These are phyloP conservation scores for Phaethornis superciliosus DNA, from an alignment of 2,113 vertebrate genomes.

Conservation along the genomic window DNA sequence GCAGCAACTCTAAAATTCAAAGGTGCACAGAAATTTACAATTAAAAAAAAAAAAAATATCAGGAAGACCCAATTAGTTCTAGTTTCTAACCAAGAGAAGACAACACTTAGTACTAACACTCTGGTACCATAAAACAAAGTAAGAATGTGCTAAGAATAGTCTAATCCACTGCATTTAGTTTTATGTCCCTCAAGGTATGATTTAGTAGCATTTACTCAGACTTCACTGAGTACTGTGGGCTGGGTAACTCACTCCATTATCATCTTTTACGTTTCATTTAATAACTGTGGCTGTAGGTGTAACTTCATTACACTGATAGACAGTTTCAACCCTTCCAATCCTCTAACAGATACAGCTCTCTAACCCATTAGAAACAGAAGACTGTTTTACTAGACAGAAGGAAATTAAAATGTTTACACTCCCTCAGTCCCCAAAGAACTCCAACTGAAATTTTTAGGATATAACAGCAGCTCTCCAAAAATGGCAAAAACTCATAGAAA, in stretches of 20 bases:
- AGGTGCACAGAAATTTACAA: not conserved
- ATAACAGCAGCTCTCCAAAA: not conserved
- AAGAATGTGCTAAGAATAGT: not conserved
- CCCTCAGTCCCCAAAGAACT: not conserved
- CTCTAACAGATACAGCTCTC: not conserved
- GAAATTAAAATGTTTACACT: not conserved
- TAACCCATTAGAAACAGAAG: not conserved
- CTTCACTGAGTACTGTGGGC: not conserved
- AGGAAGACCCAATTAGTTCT: not conserved
- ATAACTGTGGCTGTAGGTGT: not conserved
- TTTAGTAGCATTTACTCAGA: not conserved
- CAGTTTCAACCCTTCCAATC: not conserved
- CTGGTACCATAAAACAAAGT: not conserved
- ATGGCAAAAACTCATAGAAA: not conserved
- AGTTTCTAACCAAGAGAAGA: not conserved
- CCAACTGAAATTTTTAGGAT: not conserved
- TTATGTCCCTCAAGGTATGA: not conserved
- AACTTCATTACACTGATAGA: not conserved
- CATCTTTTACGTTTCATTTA: not conserved
- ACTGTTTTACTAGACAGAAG: not conserved
- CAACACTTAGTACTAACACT: not conserved
- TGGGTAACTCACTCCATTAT: not conserved
- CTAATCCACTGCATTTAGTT: accelerated
- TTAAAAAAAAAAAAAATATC: too few species aligned
- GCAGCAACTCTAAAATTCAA: not conserved